These are phyloP conservation scores for Tylochromis polylepis DNA, from an alignment of 2,113 vertebrate species.

Conservation along the genomic window DNA sequence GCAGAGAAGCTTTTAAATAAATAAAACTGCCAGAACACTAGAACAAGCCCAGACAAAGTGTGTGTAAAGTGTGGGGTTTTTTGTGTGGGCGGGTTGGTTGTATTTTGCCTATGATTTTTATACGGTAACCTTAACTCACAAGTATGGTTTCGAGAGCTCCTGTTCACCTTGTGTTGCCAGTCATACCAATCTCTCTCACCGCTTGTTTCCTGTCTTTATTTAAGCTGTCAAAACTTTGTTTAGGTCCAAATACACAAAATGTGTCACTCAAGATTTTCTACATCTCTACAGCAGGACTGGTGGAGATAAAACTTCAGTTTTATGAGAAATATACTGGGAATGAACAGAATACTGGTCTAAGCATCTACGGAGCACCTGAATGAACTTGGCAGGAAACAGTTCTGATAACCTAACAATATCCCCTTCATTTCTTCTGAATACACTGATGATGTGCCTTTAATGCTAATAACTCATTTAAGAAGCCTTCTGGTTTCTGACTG, in stretches of 20 bases:
- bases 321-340: background rate
- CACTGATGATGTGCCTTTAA: background rate
- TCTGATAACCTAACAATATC: background rate
- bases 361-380: background rate
- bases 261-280: background rate
- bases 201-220: background rate
- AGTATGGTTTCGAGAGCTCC: background rate
- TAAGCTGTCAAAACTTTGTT: background rate
- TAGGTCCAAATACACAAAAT: background rate
- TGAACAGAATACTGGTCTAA: background rate
- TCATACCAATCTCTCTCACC: background rate
- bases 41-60: background rate
- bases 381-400: too few species aligned
- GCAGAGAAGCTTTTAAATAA: background rate
- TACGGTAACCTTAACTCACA: background rate
- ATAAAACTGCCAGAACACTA: background rate
- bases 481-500: background rate
- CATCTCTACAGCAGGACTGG: background rate
- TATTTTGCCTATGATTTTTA: background rate
- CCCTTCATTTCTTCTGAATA: background rate
- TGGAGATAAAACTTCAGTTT: background rate
- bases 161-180: background rate
- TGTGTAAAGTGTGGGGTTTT: background rate
- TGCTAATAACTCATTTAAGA: background rate
- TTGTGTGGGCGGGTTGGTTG: background rate